phyloP scores from a whole-genome alignment of 2,113 vertebrate species.

The Carlito syrichta region DNA sequence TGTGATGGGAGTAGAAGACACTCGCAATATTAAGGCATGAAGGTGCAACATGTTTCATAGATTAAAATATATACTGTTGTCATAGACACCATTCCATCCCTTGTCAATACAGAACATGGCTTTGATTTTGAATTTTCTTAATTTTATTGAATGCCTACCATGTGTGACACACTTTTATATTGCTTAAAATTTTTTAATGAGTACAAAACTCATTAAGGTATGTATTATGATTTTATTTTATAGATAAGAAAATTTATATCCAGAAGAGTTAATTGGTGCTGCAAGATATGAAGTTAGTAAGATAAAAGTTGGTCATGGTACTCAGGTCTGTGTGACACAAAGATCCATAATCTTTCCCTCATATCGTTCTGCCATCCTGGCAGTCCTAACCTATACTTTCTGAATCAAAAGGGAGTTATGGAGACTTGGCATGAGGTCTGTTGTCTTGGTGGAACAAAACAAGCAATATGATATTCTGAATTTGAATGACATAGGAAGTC shows the following conservation, averaged over 20 bases:
- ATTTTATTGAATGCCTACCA: background rate
- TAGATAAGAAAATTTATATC: background rate
- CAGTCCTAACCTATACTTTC: background rate
- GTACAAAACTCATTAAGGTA: background rate
- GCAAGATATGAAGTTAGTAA: background rate
- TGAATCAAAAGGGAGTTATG: background rate
- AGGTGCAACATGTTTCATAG: background rate
- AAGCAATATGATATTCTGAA: slow-evolving; percentile 20
- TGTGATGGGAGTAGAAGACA: slow-evolving; percentile 35
- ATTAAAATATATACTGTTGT: slow-evolving; percentile 50
- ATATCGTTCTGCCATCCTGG: background rate
- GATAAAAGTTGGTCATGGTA: background rate
- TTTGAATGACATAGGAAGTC: background rate
- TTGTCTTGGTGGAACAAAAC: background rate
- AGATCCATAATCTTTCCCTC: background rate
- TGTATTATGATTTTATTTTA: background rate
- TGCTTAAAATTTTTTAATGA: background rate
- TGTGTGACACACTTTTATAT: background rate
- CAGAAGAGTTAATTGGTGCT: background rate
- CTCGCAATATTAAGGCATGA: background rate
- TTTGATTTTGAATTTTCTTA: slow-evolving; percentile 47
- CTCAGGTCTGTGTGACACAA: background rate
- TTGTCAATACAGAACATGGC: background rate
- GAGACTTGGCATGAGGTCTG: background rate
- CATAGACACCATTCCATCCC: background rate